Evolutionary conservation across 1,140 invertebrate genomes (phyloP).

Genomic region (Argopecten irradians): DNA sequence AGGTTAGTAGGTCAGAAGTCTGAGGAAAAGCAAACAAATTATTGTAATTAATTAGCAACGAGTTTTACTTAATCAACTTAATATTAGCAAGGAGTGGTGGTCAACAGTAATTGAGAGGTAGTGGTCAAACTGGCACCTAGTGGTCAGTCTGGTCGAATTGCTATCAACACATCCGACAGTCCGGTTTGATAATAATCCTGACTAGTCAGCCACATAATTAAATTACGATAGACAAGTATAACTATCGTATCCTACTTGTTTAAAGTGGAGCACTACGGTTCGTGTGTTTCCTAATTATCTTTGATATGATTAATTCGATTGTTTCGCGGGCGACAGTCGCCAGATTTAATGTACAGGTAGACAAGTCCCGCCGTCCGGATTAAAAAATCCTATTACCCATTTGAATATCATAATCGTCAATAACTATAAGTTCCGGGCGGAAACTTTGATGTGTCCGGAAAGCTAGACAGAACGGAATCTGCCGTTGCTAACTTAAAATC

Average conservation of each 20-base stretch:
- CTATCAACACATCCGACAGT: not conserved
- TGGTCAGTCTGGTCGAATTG: not conserved
- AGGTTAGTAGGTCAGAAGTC: no score
- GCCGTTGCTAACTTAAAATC: no score
- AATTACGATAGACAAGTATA: not conserved
- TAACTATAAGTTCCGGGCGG: not conserved
- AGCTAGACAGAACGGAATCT: no score
- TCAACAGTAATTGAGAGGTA: not conserved
- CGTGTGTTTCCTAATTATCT: not conserved
- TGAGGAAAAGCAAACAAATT: not conserved
- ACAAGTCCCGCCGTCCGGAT: not conserved
- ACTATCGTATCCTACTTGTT: not conserved
- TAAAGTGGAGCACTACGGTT: not conserved
- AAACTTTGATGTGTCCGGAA: not conserved
- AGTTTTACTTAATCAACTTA: not conserved
- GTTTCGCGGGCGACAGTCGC: not conserved
- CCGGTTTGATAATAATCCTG: not conserved
- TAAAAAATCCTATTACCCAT: not conserved
- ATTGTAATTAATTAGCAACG: not conserved
- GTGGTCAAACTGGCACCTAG: slow-evolving; percentile 4
- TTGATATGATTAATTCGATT: not conserved
- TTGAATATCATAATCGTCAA: not conserved
- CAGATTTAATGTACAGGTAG: not conserved
- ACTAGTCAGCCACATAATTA: not conserved
- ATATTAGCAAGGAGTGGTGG: not conserved